Percentiles rank a stretch among this genome's conserved stretches.
Conservation (phyloP, 2,888 invertebrate species). For the Callosobruchus maculatus region DNA sequence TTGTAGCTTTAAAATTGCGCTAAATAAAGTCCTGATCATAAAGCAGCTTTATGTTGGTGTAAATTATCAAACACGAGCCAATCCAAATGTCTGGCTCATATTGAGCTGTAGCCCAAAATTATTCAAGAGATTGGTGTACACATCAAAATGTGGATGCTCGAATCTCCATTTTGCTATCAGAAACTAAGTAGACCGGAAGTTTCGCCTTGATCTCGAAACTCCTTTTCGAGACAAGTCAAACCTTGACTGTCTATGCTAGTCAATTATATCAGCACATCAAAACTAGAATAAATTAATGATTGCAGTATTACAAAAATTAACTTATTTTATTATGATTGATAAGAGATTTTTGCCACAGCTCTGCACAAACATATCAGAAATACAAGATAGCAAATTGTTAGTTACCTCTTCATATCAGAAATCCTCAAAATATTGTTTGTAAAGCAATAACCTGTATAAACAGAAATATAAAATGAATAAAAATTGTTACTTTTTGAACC, state of each 20-base stretch:
- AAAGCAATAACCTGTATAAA: constrained; percentile 31
- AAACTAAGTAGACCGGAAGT: not conserved
- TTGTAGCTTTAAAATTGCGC: not conserved
- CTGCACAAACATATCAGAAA: constrained; percentile 23
- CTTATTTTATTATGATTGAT: constrained; percentile 14
- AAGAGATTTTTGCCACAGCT: constrained; percentile 7
- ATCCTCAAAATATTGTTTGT: constrained; percentile 27
- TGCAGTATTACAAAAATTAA: constrained; percentile 31
- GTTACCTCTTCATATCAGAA: constrained; percentile 36
- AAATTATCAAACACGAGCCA: not conserved
- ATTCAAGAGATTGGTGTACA: not conserved
- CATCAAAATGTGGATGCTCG: not conserved
- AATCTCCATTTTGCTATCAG: constrained; percentile 26
- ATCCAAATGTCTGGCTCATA: not conserved
- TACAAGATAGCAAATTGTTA: constrained; percentile 33
- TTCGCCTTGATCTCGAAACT: not conserved
- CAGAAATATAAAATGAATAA: constrained; percentile 28
- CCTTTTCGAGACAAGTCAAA: constrained; percentile 17
- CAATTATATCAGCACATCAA: constrained; percentile 22
- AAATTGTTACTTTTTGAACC: constrained; percentile 36
- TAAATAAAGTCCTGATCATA: not conserved
- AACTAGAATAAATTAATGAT: constrained; percentile 22
- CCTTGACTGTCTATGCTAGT: constrained; percentile 29
- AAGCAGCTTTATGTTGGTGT: not conserved
- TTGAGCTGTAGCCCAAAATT: constrained; percentile 1